Evolutionary conservation across 2,113 vertebrate genomes (phyloP), one percentile per base, ranked within the genome.

Genomic region (Alexandromys fortis): DNA sequence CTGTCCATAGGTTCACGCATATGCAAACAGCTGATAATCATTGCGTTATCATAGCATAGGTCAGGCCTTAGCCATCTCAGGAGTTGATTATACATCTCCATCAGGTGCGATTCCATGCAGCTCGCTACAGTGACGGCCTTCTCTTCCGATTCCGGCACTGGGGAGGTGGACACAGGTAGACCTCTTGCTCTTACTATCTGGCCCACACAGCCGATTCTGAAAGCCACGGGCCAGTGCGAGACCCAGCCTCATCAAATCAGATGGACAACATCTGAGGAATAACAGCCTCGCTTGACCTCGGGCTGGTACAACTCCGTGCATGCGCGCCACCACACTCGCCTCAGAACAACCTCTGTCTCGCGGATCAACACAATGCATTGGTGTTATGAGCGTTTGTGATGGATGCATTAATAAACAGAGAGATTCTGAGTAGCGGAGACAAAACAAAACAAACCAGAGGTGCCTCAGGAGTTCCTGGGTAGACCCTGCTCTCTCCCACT

Each of bases 351-450:
- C 21, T 99, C 99, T 99, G 98, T 98, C 98, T 99, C 99, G 99
- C 99, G 99, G 99, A 99, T 98, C 98, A 98, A 98, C 98, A 98
- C 98, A 99, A 99, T 99, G 98, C 99, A 98, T 98, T 98, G 98
- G 99, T 99, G 99, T 99, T 99, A 99, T 99, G 99, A 99, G 99
- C 98, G 99, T 99, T 99, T 99, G 99, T 99, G 99, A 99, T 99
- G 99, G 99, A 98, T 98, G 98, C 99, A 99, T 99, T 99, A 99
- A 99, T 99, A 99, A 99, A 99, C 98, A 98, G 98, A 98, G 98
- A 98, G 98, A 98, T 98, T 98, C 98, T 96, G 93, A 97, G 98
- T 98, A 97, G 95, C 1, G 17, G 22, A 86, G 24, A 13, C 58
- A 58, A 58, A 58, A 19, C 55, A 58, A 58, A 58, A 58, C 55